These are phyloP conservation scores for Enteromius fasciolatus DNA, from an alignment of 2,797 vertebrate species.

Conservation along the genomic window DNA sequence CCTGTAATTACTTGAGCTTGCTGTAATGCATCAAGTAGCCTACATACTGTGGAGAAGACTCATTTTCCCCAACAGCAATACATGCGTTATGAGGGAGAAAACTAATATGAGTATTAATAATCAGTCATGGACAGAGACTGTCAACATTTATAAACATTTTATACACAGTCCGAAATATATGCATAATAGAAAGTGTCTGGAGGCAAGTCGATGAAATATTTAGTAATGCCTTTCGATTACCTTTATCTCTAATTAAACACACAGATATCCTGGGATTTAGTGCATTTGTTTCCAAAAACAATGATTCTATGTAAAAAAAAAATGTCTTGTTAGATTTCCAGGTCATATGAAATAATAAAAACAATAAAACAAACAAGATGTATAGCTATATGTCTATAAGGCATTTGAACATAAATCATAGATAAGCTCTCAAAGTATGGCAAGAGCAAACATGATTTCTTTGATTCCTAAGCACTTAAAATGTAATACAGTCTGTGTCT, in stretches of 20 bases:
- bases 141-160: neutral
- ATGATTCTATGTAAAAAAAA: neutral
- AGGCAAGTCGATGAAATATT: neutral
- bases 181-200: neutral
- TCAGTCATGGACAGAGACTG: neutral
- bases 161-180: neutral
- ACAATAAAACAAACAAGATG: neutral
- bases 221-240: neutral
- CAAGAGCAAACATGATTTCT: slow-evolving; percentile 44
- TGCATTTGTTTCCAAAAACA: slow-evolving; percentile 36
- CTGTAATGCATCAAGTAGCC: slow-evolving; percentile 27
- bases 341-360: neutral
- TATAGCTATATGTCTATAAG: neutral
- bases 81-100: slow-evolving; percentile 25
- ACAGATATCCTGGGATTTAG: slow-evolving; percentile 22
- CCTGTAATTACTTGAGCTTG: slow-evolving; percentile 38
- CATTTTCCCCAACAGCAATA: neutral
- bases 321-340: neutral
- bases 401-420: slow-evolving; percentile 38
- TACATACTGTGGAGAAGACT: slow-evolving; percentile 12
- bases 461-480: slow-evolving; percentile 43
- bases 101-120: slow-evolving; percentile 2
- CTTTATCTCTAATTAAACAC: slow-evolving; percentile 39
- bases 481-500: slow-evolving; percentile 35
- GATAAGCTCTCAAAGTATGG: neutral